phyloP scores from a whole-genome alignment of 2,113 vertebrate species.

The Piaya cayana region DNA sequence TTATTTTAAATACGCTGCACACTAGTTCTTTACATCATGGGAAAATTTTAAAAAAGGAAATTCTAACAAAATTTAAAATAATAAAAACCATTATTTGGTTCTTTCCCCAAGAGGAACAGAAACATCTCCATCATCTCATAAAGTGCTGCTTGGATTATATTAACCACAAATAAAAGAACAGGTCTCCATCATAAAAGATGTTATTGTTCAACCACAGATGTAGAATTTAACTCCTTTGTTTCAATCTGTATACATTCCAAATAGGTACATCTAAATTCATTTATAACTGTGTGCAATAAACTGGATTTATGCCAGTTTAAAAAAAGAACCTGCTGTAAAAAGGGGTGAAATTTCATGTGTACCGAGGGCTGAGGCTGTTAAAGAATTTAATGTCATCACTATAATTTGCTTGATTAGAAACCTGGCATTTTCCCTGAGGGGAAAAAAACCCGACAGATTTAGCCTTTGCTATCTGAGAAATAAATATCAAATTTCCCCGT shows the following conservation, averaged over 20 bases:
- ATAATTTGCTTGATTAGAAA: conserved; percentile 66
- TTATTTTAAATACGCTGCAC: not conserved
- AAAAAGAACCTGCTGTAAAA: conserved; percentile 33
- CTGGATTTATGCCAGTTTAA: not conserved
- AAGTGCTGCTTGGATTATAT: not conserved
- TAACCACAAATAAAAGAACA: not conserved
- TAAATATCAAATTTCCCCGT: conserved; percentile 2
- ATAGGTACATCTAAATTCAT: not conserved
- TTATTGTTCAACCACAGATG: conserved; percentile 14
- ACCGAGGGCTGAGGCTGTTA: conserved; percentile 8
- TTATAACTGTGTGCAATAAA: conserved; percentile 11
- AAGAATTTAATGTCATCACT: conserved; percentile 46
- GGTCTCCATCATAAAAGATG: not conserved
- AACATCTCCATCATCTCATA: not conserved
- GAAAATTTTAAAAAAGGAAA: not conserved
- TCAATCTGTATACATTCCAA: not conserved
- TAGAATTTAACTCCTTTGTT: conserved; percentile 34
- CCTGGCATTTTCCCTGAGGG: conserved; percentile 39
- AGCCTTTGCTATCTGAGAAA: conserved; percentile 16
- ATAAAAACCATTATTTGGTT: not conserved
- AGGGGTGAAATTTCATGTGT: conserved; percentile 25
- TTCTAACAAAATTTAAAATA: not conserved
- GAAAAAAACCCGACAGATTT: conserved; percentile 31
- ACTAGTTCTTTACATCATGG: not conserved
- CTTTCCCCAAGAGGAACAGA: conserved; percentile 30